A percentile compares a stretch with the other conserved stretches of the same genome.
Conservation (phyloP, 2,797 vertebrate genomes). For the Brotula barbata region DNA sequence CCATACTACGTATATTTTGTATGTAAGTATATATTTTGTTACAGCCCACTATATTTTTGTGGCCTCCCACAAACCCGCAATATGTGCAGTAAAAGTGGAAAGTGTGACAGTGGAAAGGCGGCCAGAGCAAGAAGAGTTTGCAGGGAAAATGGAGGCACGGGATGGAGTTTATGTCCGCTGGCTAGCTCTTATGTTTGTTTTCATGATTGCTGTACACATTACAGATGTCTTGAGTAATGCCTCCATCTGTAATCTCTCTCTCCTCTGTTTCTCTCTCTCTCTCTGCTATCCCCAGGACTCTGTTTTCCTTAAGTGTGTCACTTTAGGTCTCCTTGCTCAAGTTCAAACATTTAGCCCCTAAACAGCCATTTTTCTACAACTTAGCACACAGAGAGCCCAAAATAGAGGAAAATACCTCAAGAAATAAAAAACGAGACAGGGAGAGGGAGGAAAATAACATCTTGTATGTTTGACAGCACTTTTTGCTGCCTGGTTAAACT, state of each 20-base stretch:
- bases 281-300: conserved; percentile 68
- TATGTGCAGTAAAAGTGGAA: conserved; percentile 32
- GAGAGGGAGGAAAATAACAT: conserved; percentile 55
- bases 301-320: conserved; percentile 77
- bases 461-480: conserved; percentile 75
- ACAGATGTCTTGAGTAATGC: conserved; percentile 79
- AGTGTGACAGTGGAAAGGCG: conserved; percentile 23
- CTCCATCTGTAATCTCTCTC: conserved; percentile 75
- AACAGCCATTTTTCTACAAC: conserved; percentile 74
- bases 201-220: conserved; percentile 75
- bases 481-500: conserved; percentile 72
- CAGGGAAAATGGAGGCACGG: conserved; percentile 21
- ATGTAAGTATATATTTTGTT: no score
- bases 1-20: no score
- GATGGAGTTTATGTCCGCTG: conserved; percentile 58
- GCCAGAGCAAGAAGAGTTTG: conserved; percentile 25
- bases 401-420: conserved; percentile 74
- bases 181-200: conserved; percentile 71
- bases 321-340: conserved; percentile 79
- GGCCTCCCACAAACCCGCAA: conserved; percentile 5
- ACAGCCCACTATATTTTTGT: neutral
- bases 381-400: conserved; percentile 64
- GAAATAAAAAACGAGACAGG: conserved; percentile 55
- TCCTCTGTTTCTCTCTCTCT: conserved; percentile 35
- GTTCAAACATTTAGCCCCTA: conserved; percentile 80